Evolutionary conservation across 2,888 invertebrate species (phyloP), one percentile per base, ranked within the genome.

Genomic region (Belgica antarctica): DNA sequence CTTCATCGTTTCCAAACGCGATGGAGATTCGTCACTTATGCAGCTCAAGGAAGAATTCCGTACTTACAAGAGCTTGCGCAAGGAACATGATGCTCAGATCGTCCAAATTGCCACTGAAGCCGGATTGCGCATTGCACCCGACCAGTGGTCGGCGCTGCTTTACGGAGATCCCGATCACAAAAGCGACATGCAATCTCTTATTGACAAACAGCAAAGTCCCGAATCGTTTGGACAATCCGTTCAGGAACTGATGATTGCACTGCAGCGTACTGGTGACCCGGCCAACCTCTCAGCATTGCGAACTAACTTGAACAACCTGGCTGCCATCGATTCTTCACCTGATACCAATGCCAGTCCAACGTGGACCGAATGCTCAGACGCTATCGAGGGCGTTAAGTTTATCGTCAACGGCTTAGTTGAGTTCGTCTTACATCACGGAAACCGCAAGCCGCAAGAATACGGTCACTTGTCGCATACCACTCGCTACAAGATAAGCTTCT

Each of bases 101-200:
- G 97, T 99, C 2, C 95, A 96, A 81, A 98, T 99, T 72, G 98
- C 98, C 0, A 92, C 94, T 0, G 98, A 99, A 80, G 95, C 97
- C 1, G 98, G 98, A 0, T 82, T 99, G 24, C 83, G 97, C 71
- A 98, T 99, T 72, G 95, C 96, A 0, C 97, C 98, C 0, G 98
- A 99, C 78, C 97, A 98, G 78, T 99, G 98, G 98, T 96, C 96
- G 1, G 92, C 96, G 0, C 80, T 99, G 61, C 81, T 99, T 0
- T 99, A 98, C 77, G 98, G 98, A 0, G 98, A 99, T 78, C 89
- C 92, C 0, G 87, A 87, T 2, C 97, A 97, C 77, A 97, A 97
- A 77, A 94, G 95, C 7, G 96, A 98, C 78, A 99, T 99, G 97
- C 98, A 99, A 81, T 86, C 85, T 76, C 89, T 90, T 74, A 89